A percentile compares a stretch with the other conserved stretches of the same genome.
Evolutionary conservation across 2,888 invertebrate species (phyloP).

Genomic region (Ormyrus labotus): DNA sequence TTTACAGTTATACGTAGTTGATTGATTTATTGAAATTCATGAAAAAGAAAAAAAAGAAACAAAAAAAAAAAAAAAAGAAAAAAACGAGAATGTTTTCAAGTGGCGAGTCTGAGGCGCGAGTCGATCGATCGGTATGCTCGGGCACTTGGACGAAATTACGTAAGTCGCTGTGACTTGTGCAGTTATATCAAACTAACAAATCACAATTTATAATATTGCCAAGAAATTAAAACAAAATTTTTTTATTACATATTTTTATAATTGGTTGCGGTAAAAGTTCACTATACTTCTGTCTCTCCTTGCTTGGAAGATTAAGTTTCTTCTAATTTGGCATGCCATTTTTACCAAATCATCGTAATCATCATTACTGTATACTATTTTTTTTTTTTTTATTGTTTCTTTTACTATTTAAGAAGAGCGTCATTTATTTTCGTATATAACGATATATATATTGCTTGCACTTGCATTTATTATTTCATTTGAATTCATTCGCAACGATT

Average conservation of each 20-base stretch:
- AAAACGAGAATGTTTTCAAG: conserved; percentile 63
- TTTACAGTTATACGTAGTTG: no score
- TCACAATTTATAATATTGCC: conserved; percentile 61
- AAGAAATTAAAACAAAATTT: conserved; percentile 61
- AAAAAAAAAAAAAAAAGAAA: no score
- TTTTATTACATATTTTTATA: conserved; percentile 56
- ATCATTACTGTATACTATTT: conserved; percentile 61
- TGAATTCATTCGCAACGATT: conserved; percentile 62
- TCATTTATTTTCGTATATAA: conserved; percentile 64
- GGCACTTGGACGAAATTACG: conserved; percentile 59
- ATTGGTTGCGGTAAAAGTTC: conserved; percentile 75
- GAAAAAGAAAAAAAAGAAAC: no score
- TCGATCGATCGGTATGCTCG: conserved; percentile 38
- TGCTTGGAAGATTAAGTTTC: conserved; percentile 74
- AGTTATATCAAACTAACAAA: conserved; percentile 75
- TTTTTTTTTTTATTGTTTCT: conserved; percentile 22
- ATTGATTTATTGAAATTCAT: no score
- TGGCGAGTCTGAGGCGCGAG: conserved; percentile 64
- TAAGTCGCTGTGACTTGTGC: conserved; percentile 72
- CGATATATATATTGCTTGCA: conserved; percentile 66
- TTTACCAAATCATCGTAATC: conserved; percentile 67
- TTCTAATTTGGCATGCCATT: conserved; percentile 75
- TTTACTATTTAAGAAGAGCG: conserved; percentile 54
- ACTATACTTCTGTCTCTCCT: conserved; percentile 71
- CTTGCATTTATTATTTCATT: conserved; percentile 65